Conservation (phyloP, 2,888 invertebrate species). For the Cantharis rufa region DNA sequence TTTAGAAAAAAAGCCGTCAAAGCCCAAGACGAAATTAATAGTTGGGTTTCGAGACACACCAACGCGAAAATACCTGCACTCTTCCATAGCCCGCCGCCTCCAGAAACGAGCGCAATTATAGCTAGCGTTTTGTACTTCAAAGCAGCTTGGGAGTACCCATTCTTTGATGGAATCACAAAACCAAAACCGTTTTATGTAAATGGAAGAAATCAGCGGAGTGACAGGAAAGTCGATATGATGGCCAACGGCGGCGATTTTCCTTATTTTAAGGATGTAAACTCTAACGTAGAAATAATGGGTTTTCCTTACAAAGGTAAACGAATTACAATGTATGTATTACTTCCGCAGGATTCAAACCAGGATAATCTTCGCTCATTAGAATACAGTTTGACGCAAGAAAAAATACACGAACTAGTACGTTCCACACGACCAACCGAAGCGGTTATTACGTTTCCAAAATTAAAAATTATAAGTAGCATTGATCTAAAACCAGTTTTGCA, state of each 20-base stretch:
- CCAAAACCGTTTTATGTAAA: slow-evolving; percentile 63
- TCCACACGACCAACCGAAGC: slow-evolving; percentile 57
- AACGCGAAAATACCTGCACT: slow-evolving; percentile 66
- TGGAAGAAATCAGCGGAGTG: slow-evolving; percentile 53
- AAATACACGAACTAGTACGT: slow-evolving; percentile 59
- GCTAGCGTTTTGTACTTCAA: slow-evolving; percentile 73
- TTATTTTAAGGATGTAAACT: slow-evolving; percentile 58
- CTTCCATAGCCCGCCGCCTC: slow-evolving; percentile 59
- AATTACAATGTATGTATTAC: slow-evolving; percentile 68
- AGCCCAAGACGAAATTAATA: slow-evolving; percentile 61
- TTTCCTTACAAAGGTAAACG: slow-evolving; percentile 72
- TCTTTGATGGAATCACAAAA: slow-evolving; percentile 60
- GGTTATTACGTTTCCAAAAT: slow-evolving; percentile 69
- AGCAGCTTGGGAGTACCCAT: slow-evolving; percentile 71
- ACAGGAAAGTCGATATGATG: slow-evolving; percentile 67
- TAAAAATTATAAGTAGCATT: slow-evolving; percentile 67
- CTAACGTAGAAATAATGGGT: slow-evolving; percentile 67
- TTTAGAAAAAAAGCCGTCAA: slow-evolving; percentile 54
- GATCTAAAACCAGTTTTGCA: slow-evolving; percentile 61
- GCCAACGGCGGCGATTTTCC: slow-evolving; percentile 65
- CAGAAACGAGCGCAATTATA: slow-evolving; percentile 64
- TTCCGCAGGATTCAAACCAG: slow-evolving; percentile 61
- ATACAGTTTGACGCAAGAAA: slow-evolving; percentile 55
- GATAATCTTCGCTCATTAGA: slow-evolving; percentile 58
- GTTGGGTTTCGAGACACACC: slow-evolving; percentile 68